These are phyloP conservation scores for Cyprinodon brontotheroides DNA, from an alignment of 2,113 vertebrate species.

Conservation along the genomic window DNA sequence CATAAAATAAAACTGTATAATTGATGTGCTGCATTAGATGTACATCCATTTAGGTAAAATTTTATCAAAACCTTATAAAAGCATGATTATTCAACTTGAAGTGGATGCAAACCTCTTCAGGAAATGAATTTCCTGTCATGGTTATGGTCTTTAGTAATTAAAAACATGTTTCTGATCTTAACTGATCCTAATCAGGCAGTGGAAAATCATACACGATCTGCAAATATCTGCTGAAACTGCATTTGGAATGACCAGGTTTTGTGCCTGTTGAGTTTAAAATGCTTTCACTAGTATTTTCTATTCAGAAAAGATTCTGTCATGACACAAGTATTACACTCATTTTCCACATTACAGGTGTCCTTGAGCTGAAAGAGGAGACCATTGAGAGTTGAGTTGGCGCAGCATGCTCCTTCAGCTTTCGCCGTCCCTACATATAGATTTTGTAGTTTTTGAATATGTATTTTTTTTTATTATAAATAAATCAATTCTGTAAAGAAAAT, in stretches of 20 bases:
- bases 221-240: background rate
- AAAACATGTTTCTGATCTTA: background rate
- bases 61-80: background rate
- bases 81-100: background rate
- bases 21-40: background rate
- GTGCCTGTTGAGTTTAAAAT: background rate
- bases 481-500: background rate
- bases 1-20: background rate
- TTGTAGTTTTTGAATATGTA: background rate
- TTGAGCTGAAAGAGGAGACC: conserved; percentile 95
- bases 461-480: background rate
- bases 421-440: background rate
- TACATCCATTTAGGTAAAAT: background rate
- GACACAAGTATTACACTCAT: conserved; percentile 16
- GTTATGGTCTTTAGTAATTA: background rate
- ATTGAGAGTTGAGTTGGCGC: conserved; percentile 95
- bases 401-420: conserved; percentile 94
- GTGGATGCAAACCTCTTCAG: background rate
- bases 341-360: conserved; percentile 82
- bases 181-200: background rate
- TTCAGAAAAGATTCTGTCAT: background rate
- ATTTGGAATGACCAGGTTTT: background rate
- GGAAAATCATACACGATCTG: background rate
- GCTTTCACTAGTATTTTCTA: background rate
- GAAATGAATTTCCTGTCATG: background rate